Conservation (phyloP, 2,888 invertebrate genomes). For the Agapostemon virescens region DNA sequence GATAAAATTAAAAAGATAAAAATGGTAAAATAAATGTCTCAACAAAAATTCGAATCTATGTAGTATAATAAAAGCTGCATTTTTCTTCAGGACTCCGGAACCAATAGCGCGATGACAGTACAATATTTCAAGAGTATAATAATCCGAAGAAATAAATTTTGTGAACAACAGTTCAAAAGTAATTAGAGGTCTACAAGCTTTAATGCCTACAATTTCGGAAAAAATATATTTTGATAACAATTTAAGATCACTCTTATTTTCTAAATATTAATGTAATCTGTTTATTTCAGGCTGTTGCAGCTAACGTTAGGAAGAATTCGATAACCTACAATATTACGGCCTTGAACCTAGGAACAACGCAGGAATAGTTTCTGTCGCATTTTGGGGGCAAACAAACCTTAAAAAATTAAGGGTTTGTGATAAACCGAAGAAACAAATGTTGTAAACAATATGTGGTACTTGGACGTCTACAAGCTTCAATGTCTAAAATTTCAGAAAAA, state of each 20-base stretch:
- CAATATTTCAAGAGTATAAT: background rate
- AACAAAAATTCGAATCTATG: no score
- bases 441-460: background rate
- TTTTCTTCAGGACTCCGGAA: no score
- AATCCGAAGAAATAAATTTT: background rate
- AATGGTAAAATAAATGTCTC: no score
- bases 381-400: no score
- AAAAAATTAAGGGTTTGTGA: no score
- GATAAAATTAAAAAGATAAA: no score
- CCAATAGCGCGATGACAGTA: no score
- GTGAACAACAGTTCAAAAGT: background rate
- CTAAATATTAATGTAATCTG: background rate
- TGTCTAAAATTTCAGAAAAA: background rate
- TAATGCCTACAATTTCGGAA: background rate
- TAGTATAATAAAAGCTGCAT: no score
- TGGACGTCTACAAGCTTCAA: background rate
- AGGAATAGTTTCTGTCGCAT: no score
- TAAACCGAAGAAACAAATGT: background rate
- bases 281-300: background rate
- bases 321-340: background rate
- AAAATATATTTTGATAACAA: background rate
- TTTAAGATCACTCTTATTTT: background rate
- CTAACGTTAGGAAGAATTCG: background rate
- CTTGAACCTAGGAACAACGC: background rate
- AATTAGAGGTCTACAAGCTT: background rate